Evolutionary conservation across 2,797 vertebrate species (phyloP), one percentile per base, ranked within the genome.

Genomic region (Danio tinwini): DNA sequence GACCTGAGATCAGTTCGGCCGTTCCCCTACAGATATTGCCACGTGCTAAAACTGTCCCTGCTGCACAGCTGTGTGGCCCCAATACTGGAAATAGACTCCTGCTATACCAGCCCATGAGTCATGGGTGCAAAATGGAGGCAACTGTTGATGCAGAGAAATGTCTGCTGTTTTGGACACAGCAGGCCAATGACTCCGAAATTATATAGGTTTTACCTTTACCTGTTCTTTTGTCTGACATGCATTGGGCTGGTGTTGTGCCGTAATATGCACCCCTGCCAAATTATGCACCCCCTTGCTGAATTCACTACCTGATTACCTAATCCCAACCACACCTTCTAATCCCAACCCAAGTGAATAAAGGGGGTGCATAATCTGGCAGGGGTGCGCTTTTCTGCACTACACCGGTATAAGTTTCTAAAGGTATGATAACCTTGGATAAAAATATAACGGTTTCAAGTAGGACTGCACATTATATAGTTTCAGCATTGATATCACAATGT

Each of bases 11-110:
- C 59, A 63, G 77, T 73, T 73, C 19, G 53, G 42, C 68, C 76
- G 78, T 39, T 87, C 89, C 85, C 87, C 87, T 82, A 84, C 83
- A 78, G 47, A 78, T 70, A 59, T 53, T 73, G 71, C 61, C 65
- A 77, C 56, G 59, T 14, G 64, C 76, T 85, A 84, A 85, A 87
- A 76, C 65, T 73, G 72, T 56, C 89, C 81, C 81, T 84, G 83
- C 86, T 86, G 87, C 88, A 88, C 91, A 92, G 90, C 91, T 92
- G 90, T 89, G 87, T 81, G 88, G 88, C 88, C 90, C 90, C 88
- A 89, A 90, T 87, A 89, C 91, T 92, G 89, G 88, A 93, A 93
- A 93, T 93, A 93, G 90, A 90, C 86, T 82, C 69, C 42, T 21
- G 84, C 89, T 86, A 3, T 29, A 82, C 86, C 80, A 67, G 87